Evolutionary conservation across 1,140 invertebrate genomes (phyloP).

Genomic region (Pogonomyrmex californicus): DNA sequence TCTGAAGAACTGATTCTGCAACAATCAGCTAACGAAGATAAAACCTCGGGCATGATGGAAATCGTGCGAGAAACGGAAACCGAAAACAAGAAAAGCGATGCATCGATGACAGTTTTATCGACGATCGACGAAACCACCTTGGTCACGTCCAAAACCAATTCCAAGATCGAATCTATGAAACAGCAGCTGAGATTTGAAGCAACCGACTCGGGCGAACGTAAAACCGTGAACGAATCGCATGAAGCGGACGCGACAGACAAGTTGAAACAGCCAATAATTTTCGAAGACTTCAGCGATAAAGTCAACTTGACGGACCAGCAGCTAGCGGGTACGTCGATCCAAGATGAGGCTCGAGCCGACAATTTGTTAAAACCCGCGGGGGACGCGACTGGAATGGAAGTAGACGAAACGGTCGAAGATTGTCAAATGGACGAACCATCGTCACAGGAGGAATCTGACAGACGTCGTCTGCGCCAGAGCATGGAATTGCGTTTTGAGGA

Average conservation of each 20-base stretch:
- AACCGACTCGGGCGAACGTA: conserved; percentile 66
- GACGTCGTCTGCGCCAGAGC: conserved; percentile 44
- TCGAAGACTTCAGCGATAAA: conserved; percentile 29
- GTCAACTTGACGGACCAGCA: conserved; percentile 43
- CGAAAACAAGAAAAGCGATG: conserved; percentile 25
- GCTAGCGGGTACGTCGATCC: conserved; percentile 62
- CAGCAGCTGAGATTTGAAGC: conserved; percentile 60
- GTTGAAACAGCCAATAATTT: conserved; percentile 55
- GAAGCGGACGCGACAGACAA: conserved; percentile 58
- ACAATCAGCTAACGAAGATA: conserved; percentile 51
- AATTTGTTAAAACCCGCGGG: conserved; percentile 58
- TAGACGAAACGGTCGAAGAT: conserved; percentile 65
- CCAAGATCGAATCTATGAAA: conserved; percentile 65
- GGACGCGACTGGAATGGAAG: conserved; percentile 65
- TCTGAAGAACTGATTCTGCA: conserved; percentile 49
- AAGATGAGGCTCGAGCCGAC: conserved; percentile 42
- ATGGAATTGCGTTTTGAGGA: conserved; percentile 75
- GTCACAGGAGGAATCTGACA: conserved; percentile 69
- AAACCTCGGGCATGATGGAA: conserved; percentile 4
- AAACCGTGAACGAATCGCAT: conserved; percentile 36
- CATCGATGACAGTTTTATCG: conserved; percentile 60
- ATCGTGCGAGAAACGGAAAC: neutral
- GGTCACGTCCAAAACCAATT: conserved; percentile 69
- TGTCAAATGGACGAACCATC: conserved; percentile 71
- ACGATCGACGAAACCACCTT: conserved; percentile 69